Evolutionary conservation across 2,113 vertebrate species (phyloP).

Genomic region (Glaucidium brasilianum): DNA sequence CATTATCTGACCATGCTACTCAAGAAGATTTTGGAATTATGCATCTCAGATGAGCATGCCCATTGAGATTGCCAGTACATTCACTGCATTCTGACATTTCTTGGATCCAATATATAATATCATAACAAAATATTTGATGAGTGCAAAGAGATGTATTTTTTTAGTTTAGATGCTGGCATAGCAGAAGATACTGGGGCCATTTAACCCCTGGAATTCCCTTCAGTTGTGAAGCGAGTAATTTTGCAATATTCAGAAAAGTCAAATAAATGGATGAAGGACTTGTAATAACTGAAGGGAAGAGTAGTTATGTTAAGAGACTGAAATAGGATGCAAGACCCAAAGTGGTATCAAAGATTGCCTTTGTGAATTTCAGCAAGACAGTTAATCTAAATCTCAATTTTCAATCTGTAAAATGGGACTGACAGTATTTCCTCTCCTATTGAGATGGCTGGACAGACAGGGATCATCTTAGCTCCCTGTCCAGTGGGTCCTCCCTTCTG

Average conservation of each 20-base stretch:
- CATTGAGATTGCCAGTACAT: background rate
- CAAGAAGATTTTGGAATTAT: background rate
- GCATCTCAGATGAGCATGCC: background rate
- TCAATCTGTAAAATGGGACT: slow-evolving; percentile 44
- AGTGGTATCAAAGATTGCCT: slow-evolving; percentile 30
- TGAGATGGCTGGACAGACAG: slow-evolving; percentile 10
- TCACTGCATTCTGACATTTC: background rate
- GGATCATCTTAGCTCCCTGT: background rate
- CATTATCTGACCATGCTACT: background rate
- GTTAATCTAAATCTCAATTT: slow-evolving; percentile 64
- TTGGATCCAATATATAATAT: background rate
- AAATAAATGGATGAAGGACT: slow-evolving; percentile 3
- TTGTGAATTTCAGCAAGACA: slow-evolving; percentile 56
- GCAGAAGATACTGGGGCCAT: background rate
- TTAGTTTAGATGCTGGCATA: background rate
- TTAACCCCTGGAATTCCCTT: slow-evolving; percentile 13
- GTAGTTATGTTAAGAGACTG: background rate
- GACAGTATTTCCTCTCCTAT: slow-evolving; percentile 49
- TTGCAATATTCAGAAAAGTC: slow-evolving; percentile 11
- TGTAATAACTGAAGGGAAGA: background rate
- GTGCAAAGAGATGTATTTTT: background rate
- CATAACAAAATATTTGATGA: background rate
- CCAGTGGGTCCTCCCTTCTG: background rate
- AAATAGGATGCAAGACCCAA: slow-evolving; percentile 32
- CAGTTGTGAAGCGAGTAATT: background rate